Evolutionary conservation across 2,888 invertebrate species (phyloP).

Genomic region (Deilephila porcellus): DNA sequence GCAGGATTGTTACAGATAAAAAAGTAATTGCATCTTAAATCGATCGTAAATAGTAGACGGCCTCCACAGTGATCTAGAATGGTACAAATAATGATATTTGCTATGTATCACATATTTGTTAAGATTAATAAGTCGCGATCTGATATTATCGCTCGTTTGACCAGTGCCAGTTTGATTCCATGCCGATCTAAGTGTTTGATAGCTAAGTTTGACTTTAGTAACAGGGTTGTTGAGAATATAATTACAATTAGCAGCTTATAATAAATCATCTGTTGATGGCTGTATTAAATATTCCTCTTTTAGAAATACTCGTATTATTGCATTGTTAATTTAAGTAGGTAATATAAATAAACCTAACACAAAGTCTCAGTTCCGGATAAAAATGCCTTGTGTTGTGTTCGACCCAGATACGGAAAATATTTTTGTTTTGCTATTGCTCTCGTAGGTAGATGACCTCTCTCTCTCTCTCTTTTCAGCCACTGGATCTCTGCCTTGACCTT

Average conservation of each 20-base stretch:
- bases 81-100: slow-evolving; percentile 15
- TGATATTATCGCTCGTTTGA: slow-evolving; percentile 19
- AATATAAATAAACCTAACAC: too few relatives aligned
- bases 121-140: slow-evolving; percentile 21
- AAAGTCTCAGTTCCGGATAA: too few relatives aligned
- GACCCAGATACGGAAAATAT: too few relatives aligned
- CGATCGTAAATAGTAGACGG: slow-evolving; percentile 13
- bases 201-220: neutral
- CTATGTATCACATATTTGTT: slow-evolving; percentile 24
- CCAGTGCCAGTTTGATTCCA: slow-evolving; percentile 7
- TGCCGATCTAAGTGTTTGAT: slow-evolving; percentile 15
- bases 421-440: too few relatives aligned
- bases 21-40: slow-evolving; percentile 9
- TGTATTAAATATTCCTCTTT: too few relatives aligned
- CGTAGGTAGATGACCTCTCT: too few relatives aligned
- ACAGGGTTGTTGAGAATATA: slow-evolving; percentile 1
- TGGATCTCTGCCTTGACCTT: too few relatives aligned
- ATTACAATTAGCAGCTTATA: neutral
- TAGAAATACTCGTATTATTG: too few relatives aligned
- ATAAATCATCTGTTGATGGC: neutral
- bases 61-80: slow-evolving; percentile 17
- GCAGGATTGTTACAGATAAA: neutral
- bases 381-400: too few relatives aligned
- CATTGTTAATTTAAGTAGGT: too few relatives aligned
- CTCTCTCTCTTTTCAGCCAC: too few relatives aligned